Conservation (phyloP, 2,888 invertebrate species). For the Pheosia gnoma region DNA sequence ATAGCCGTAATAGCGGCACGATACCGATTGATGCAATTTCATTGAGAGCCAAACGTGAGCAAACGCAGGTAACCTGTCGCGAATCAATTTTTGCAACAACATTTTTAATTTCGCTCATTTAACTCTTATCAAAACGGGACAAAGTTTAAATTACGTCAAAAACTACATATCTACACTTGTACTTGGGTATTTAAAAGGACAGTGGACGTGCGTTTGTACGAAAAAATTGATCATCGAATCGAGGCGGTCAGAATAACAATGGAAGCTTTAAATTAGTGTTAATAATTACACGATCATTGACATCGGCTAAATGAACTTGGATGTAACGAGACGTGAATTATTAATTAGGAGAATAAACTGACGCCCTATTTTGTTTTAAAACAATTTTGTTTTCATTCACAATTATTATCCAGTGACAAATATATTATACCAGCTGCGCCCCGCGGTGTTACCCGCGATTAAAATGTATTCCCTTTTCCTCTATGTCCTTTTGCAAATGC, state of each 20-base stretch:
- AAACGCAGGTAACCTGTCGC: conserved; percentile 65
- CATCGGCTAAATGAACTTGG: conserved; percentile 63
- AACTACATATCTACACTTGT: conserved; percentile 42
- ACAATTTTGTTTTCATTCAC: background rate
- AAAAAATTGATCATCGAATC: conserved; percentile 72
- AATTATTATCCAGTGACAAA: too few relatives aligned
- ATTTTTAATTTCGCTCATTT: conserved; percentile 41
- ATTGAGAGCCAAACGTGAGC: conserved; percentile 80
- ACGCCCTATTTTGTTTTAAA: background rate
- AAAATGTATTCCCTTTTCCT: too few relatives aligned
- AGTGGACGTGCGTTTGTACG: conserved; percentile 57
- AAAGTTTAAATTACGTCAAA: conserved; percentile 51
- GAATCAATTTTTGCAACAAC: conserved; percentile 57
- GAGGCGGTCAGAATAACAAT: conserved; percentile 74
- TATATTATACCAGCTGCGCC: too few relatives aligned
- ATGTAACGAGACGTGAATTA: conserved; percentile 68
- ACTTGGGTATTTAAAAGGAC: conserved; percentile 58
- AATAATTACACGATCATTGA: conserved; percentile 77
- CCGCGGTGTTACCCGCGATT: too few relatives aligned
- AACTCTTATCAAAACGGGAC: conserved; percentile 49
- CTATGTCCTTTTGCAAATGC: too few relatives aligned
- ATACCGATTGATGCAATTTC: conserved; percentile 78
- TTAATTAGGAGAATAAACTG: conserved; percentile 42
- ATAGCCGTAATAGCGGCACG: conserved; percentile 77
- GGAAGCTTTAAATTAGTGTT: conserved; percentile 78